Evolutionary conservation across 2,888 invertebrate species (phyloP).

Genomic region (Patella ulyssiponensis): DNA sequence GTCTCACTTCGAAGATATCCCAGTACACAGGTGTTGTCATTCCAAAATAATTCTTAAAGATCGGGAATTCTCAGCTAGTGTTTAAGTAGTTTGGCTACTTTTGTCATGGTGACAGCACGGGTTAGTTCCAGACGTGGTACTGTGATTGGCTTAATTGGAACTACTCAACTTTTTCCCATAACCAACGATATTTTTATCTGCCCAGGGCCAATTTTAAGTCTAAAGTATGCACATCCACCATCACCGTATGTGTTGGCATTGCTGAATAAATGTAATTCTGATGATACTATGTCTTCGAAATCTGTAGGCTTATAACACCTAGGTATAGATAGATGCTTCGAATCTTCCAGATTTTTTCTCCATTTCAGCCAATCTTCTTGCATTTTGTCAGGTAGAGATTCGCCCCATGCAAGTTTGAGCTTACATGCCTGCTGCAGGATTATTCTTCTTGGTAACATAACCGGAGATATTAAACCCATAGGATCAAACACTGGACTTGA

Average conservation of each 20-base stretch:
- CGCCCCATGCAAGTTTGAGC: background rate
- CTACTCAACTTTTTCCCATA: slow-evolving; percentile 8
- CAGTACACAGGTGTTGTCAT: background rate
- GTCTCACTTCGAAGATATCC: too few species aligned
- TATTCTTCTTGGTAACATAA: background rate
- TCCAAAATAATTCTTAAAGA: background rate
- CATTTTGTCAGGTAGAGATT: background rate
- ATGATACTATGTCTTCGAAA: background rate
- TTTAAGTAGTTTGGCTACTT: background rate
- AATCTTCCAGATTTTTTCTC: background rate
- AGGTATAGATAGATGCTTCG: background rate
- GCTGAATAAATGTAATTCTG: background rate
- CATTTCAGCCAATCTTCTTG: slow-evolving; percentile 11
- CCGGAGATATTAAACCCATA: slow-evolving; percentile 3
- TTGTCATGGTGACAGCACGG: background rate
- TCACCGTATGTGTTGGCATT: background rate
- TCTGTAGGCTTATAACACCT: slow-evolving; percentile 11
- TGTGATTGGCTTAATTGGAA: background rate
- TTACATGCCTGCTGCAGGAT: background rate
- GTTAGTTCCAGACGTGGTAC: too few species aligned
- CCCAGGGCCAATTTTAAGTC: background rate
- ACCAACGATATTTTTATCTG: background rate
- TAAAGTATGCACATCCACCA: background rate
- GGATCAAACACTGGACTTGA: slow-evolving; percentile 14
- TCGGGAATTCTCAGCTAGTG: background rate